phyloP scores from a whole-genome alignment of 2,888 invertebrate genomes.

The Vannuccia rotundouncinata region DNA sequence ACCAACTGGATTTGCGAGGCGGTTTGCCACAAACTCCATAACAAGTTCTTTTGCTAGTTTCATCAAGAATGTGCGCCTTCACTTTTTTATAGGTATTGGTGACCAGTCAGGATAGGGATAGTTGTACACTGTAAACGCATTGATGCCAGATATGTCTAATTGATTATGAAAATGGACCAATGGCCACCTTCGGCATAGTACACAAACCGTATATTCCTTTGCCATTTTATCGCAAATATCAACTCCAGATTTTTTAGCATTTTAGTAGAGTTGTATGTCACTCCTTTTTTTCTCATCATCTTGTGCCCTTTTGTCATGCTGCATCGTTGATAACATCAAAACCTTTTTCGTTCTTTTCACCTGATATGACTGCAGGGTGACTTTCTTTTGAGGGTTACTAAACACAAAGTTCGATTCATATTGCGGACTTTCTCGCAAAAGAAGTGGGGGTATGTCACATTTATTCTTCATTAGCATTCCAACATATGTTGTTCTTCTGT shows the following conservation, averaged over 20 bases:
- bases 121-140: conserved; percentile 14
- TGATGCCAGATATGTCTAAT: neutral
- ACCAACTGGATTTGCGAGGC: neutral
- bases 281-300: neutral
- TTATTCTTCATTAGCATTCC: neutral
- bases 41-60: neutral
- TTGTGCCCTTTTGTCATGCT: neutral
- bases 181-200: conserved; percentile 22
- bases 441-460: neutral
- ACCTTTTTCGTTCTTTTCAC: neutral
- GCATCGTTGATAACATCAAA: conserved; percentile 7
- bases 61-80: neutral
- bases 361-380: conserved; percentile 14
- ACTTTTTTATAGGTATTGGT: neutral
- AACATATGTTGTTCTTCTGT: neutral
- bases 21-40: neutral
- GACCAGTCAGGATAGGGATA: neutral
- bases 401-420: conserved; percentile 3
- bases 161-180: conserved; percentile 17
- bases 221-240: conserved; percentile 29
- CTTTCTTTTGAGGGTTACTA: neutral
- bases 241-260: conserved; percentile 14
- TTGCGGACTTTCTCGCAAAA: neutral
- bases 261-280: neutral
- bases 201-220: conserved; percentile 27